Evolutionary conservation across 2,113 vertebrate genomes (phyloP).

Genomic region (Scophthalmus maximus): DNA sequence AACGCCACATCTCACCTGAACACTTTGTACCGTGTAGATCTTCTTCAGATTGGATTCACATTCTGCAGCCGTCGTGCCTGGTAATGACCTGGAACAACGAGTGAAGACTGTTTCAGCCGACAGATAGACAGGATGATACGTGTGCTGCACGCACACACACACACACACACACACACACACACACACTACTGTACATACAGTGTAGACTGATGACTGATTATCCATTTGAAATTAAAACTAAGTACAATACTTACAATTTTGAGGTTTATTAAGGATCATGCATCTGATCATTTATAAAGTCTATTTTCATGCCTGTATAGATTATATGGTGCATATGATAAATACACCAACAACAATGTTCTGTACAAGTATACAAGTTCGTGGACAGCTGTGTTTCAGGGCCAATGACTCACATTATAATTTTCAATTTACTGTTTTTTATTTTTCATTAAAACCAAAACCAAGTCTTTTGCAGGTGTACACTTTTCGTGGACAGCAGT

Average conservation of each 20-base stretch:
- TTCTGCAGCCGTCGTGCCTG: slow-evolving; percentile 93
- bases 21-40: slow-evolving; percentile 93
- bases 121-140: not conserved
- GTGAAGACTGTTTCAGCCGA: not conserved
- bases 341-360: not conserved
- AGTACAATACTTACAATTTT: too few species aligned
- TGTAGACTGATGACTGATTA: not conserved
- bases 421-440: too few species aligned
- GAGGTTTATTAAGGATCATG: too few species aligned
- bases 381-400: too few species aligned
- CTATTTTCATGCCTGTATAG: not conserved
- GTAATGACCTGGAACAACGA: slow-evolving; percentile 87
- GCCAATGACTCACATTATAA: not conserved
- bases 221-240: not conserved
- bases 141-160: not conserved
- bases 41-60: slow-evolving; percentile 95
- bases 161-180: not conserved
- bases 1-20: slow-evolving; percentile 86
- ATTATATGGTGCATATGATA: not conserved
- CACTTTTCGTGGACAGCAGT: too few species aligned
- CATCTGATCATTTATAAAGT: not conserved
- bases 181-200: too few species aligned
- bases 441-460: too few species aligned
- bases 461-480: too few species aligned
- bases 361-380: not conserved